Evolutionary conservation across 2,113 vertebrate species (phyloP), one percentile per base, ranked within the genome.

Genomic region (Fulmarus glacialis): DNA sequence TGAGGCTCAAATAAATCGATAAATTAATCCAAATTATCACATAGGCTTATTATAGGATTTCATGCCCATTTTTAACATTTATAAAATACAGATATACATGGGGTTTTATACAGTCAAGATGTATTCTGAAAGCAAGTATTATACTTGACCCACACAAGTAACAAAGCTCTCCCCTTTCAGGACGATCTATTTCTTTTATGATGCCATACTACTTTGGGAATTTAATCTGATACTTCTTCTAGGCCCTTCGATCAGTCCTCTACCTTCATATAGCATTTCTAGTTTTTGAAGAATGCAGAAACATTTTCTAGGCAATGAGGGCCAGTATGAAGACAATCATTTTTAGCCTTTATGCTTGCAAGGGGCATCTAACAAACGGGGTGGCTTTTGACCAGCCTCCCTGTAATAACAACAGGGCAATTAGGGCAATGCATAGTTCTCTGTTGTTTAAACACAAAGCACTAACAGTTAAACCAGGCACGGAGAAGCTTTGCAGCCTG

Each of bases 391-490:
- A 63, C 21, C 34, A 63, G n/a, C 15, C n/a, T 74, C n/a, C 26
- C 27, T 24, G 6, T 14, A 53, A 60, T 4, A 52, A 5, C 8
- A 42, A 50, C 6, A 11, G 38, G 20, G 47, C 12, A 29, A 40
- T 67, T 20, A 16, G 22, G 27, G 43, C 22, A 77, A 18, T 0
- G 0, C 3, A 1, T 26, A 16, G 16, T 8, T 87, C 27, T 75
- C 55, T 42, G 19, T 8, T 59, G 22, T 67, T 72, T 40, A 72
- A 87, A 75, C 15, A 43, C 21, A n/a, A 40, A 40, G 53, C 29
- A 59, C 43, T 48, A 89, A 53, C 11, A 26, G 48, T 59, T 45
- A 72, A 87, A n/a, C 4, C 55, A 56, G 43, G 26, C 16, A 30
- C 1, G 1, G 56, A 40, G 42, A 30, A 82, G 19, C 20, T 67